Base-by-base conservation (phyloP, 2,113 vertebrate genomes). In the Microcebus griseorufus region DNA sequence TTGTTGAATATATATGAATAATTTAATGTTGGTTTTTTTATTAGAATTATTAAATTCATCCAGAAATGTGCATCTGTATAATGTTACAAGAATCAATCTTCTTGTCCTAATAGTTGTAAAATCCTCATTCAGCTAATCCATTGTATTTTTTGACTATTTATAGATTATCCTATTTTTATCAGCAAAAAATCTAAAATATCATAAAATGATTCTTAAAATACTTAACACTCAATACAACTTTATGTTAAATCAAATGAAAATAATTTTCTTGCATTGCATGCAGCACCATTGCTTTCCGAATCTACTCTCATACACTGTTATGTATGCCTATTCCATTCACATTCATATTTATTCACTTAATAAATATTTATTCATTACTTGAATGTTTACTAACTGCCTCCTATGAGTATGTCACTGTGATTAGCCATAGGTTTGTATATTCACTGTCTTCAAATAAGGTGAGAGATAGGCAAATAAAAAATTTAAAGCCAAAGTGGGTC, bases 21-120 rank as follows among this genome's bases (percentile, higher is more conserved):
- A 80, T 69, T 95, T 94, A 53, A 42, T 48, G 60, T 73, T 83
- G 7, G 3, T 58, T 90, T 93, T 82, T 93, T 88, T 94, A 18
- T 85, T 93, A 72, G 7, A 88, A 96, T 92, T 78, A 95, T 60
- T 75, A 94, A 81, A 58, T 81, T 94, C 9, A 84, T 70, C 14
- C 14, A 64, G 67, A 93, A 70, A 51, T 86, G 0, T 37, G 62
- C 73, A 58, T 72, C 5, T 27, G 0, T 53, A 42, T 60, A 84
- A 22, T 10, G 37, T 70, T 92, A 82, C 4, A 45, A 55, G 65
- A 92, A 87, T 53, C 1, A 67, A 14, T 58, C 11, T 9, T 90
- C 32, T 89, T 82, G 1, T 82, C 81, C 16, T 18, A 95, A 72
- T 17, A 88, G 73, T 89, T 91, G 17, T 79, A 90, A 95, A 64